These are phyloP conservation scores for Epizoanthus ramosus DNA, from an alignment of 92 coral and sea anemone genomes.

Conservation along the genomic window DNA sequence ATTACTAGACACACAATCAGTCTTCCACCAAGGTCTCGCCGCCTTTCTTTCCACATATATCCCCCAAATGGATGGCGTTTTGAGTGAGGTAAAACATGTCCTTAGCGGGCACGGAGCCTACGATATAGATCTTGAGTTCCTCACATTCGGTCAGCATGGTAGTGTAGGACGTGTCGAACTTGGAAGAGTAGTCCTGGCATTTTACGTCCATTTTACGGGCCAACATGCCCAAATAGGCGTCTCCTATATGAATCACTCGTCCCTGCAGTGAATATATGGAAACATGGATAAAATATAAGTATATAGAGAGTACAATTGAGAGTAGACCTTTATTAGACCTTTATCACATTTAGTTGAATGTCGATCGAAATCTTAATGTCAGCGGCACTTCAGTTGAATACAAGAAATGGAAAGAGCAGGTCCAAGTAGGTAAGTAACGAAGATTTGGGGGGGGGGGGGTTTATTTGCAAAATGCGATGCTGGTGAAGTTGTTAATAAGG, in stretches of 20 bases:
- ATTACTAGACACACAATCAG: not conserved
- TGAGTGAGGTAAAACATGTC: constrained; percentile 77
- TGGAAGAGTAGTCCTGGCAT: constrained; percentile 61
- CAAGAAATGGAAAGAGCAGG: too few relatives aligned
- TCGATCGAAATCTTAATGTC: too few relatives aligned
- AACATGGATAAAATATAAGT: too few relatives aligned
- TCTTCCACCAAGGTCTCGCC: not conserved
- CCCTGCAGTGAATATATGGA: constrained; percentile 35
- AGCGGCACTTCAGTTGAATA: too few relatives aligned
- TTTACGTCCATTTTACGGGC: constrained; percentile 53
- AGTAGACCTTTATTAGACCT: too few relatives aligned
- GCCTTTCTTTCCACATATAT: constrained; percentile 51
- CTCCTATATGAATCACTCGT: constrained; percentile 73
- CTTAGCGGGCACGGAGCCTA: constrained; percentile 80
- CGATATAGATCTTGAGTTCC: constrained; percentile 68
- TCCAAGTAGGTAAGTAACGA: too few relatives aligned
- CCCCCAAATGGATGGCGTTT: constrained; percentile 64
- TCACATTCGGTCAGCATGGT: constrained; percentile 86
- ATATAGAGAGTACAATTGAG: too few relatives aligned
- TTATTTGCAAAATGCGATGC: too few relatives aligned
- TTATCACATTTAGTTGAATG: too few relatives aligned
- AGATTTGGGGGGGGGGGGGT: too few relatives aligned
- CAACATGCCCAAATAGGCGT: constrained; percentile 70
- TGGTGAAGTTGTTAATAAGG: too few relatives aligned
- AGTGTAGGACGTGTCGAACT: constrained; percentile 78